Evolutionary conservation across 2,113 vertebrate genomes (phyloP).

Genomic region (Chitala chitala): DNA sequence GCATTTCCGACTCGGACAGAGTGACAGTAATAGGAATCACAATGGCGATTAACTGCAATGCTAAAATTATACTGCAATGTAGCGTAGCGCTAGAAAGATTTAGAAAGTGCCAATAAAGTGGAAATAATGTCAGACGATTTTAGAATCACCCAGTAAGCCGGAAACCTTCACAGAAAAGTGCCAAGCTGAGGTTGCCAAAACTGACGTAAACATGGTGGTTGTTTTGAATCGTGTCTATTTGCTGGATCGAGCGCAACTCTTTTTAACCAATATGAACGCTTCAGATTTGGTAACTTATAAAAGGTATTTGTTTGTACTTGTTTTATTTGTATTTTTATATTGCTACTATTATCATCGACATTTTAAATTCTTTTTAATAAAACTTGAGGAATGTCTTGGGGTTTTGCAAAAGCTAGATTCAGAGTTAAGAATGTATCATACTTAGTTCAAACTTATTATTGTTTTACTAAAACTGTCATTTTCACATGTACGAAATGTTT

Average conservation of each 20-base stretch:
- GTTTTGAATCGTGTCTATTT: background rate
- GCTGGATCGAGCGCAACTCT: background rate
- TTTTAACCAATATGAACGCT: constrained; percentile 2
- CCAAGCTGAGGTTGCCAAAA: background rate
- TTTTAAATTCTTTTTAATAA: constrained; percentile 9
- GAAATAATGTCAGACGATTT: background rate
- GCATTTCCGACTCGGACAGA: too few species aligned
- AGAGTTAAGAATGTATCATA: constrained; percentile 11
- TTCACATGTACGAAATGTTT: constrained; percentile 13
- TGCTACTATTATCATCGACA: background rate
- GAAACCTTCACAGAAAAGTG: background rate
- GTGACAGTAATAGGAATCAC: background rate
- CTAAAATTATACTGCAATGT: background rate
- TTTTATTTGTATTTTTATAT: constrained; percentile 15
- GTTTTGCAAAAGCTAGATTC: constrained; percentile 2
- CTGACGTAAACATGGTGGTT: constrained; percentile 1
- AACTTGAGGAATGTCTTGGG: constrained; percentile 10
- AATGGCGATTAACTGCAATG: too few species aligned
- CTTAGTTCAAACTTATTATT: constrained; percentile 16
- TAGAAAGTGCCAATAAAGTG: background rate
- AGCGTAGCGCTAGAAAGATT: background rate
- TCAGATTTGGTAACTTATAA: constrained; percentile 15
- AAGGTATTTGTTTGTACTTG: constrained; percentile 6
- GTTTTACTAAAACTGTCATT: constrained; percentile 13
- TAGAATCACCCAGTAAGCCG: background rate